Evolutionary conservation across 2,113 vertebrate species (phyloP), one percentile per base, ranked within the genome.

Genomic region (Puntigrus tetrazona): DNA sequence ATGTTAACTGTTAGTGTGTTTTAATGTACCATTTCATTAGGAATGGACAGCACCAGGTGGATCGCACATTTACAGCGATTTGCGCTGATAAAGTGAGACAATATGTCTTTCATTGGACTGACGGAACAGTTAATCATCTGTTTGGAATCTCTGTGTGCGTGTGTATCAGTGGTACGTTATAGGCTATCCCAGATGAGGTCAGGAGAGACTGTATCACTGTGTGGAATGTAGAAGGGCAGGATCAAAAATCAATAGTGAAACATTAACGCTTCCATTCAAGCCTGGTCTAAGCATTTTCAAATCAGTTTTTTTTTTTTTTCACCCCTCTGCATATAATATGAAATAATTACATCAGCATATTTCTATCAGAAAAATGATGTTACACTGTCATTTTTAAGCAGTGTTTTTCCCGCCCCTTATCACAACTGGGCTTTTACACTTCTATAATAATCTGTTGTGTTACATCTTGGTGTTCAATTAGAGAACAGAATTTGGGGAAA

Each of bases 81-180:
- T 65, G 59, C 50, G 43, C 25, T 50, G 45, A 81, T 81, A 70
- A 81, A 81, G 27, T 7, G 3, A 47, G 41, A 70, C 79, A 70
- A 14, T 50, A 31, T 47, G 25, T 18, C 41, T 50, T 50, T 81
- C 16, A 76, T 45, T 31, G 16, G 22, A 72, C 25, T 43, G 45
- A 31, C 1, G 27, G 22, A 76, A 76, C 45, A 76, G 45, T 76
- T 4, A 27, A 52, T 76, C 73, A 76, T 52, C 45, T 43, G 43
- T 78, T 25, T 84, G 72, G 70, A 61, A 29, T 73, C 7, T 73
- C 34, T 63, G 67, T 57, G 80, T 38, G 43, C 27, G 43, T 82
- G 25, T 67, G 29, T 50, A 11, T 82, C 43, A 75, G 10, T 52
- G n/a, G 25, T 52, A 31, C 27, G 5, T 43, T 72, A 72, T 25